Percentiles rank a stretch among this genome's conserved stretches.
These are phyloP conservation scores for Prinia subflava DNA, from an alignment of 2,113 vertebrate genomes.

Conservation along the genomic window DNA sequence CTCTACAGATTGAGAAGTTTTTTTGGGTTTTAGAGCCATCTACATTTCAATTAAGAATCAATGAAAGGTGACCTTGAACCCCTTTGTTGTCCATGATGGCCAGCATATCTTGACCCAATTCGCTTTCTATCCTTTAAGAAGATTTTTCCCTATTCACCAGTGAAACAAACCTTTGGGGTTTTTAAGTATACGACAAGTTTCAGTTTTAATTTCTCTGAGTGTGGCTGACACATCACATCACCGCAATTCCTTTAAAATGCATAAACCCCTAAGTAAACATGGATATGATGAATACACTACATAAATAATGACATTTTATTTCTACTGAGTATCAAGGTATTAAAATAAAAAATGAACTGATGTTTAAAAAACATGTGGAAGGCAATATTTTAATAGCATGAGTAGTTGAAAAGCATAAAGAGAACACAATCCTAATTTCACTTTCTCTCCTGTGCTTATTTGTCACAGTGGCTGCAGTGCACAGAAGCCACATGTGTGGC, in stretches of 20 bases:
- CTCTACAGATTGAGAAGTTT: neutral
- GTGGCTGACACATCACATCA: neutral
- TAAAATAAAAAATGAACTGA: neutral
- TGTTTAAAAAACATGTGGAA: neutral
- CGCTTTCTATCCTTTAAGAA: neutral
- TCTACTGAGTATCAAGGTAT: neutral
- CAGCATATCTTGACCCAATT: neutral
- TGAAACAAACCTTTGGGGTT: neutral
- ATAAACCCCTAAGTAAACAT: neutral
- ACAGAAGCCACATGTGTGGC: accelerated
- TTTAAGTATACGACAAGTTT: neutral
- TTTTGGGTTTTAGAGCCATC: neutral
- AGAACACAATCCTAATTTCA: neutral
- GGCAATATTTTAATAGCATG: neutral
- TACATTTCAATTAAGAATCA: neutral
- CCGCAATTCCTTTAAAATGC: neutral
- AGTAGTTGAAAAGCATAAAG: neutral
- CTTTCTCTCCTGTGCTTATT: neutral
- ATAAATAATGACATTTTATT: neutral
- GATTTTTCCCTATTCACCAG: neutral
- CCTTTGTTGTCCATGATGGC: neutral
- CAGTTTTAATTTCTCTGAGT: neutral
- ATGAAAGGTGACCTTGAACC: neutral
- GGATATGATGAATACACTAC: neutral
- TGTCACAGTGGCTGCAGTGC: neutral